phyloP scores from a whole-genome alignment of 2,888 invertebrate genomes.

The Brachypalpus laphriformis region DNA sequence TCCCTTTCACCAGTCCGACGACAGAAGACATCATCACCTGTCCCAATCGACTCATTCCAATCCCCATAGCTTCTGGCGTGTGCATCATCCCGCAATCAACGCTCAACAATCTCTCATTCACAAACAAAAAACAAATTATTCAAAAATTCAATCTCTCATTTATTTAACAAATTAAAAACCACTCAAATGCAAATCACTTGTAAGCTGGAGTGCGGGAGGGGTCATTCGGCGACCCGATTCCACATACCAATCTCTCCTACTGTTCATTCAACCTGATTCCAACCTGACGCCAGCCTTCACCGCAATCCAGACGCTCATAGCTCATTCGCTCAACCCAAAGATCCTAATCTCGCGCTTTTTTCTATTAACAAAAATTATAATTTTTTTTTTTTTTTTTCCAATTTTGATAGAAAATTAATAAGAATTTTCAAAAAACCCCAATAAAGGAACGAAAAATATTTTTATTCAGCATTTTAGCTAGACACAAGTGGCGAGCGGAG shows the following conservation, averaged over 20 bases:
- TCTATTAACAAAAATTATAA: constrained; percentile 31
- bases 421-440: constrained; percentile 36
- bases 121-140: constrained; percentile 1
- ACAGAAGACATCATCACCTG: constrained; percentile 29
- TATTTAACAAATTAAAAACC: constrained; percentile 41
- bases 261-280: constrained; percentile 8
- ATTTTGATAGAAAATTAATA: constrained; percentile 32
- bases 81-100: constrained; percentile 12
- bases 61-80: constrained; percentile 41
- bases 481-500: neutral
- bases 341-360: constrained; percentile 49
- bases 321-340: constrained; percentile 32
- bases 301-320: constrained; percentile 41
- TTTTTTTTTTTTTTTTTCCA: neutral
- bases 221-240: no score
- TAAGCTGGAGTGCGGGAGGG: constrained; percentile 9
- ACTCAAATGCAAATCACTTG: constrained; percentile 42
- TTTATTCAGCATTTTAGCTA: neutral
- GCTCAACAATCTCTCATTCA: constrained; percentile 12
- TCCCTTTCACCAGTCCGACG: neutral
- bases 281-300: constrained; percentile 48
- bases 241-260: neutral
- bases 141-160: constrained; percentile 33
- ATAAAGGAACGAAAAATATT: constrained; percentile 36
- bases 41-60: neutral